Evolutionary conservation across 2,888 invertebrate species (phyloP).

Genomic region (Cremastobaeus sp.): DNA sequence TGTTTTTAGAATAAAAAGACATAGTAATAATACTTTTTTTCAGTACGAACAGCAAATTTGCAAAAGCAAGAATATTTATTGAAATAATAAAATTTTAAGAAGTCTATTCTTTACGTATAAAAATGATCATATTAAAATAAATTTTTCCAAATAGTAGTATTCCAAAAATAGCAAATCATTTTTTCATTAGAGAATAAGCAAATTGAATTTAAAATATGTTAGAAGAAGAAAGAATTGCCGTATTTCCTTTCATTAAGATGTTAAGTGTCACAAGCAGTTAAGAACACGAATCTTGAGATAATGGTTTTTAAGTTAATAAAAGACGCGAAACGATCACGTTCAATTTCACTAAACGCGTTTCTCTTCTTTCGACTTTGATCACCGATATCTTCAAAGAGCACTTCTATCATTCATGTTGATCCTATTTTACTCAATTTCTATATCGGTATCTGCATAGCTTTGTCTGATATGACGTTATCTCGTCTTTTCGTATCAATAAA

Average conservation of each 20-base stretch:
- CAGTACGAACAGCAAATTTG: too few species aligned
- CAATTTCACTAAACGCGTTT: constrained; percentile 55
- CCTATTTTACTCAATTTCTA: constrained; percentile 74
- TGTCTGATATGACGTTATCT: constrained; percentile 53
- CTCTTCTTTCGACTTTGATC: constrained; percentile 68
- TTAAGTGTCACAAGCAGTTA: constrained; percentile 35
- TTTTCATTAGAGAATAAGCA: constrained; percentile 13
- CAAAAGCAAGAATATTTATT: too few species aligned
- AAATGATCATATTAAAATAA: too few species aligned
- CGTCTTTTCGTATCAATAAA: constrained; percentile 45
- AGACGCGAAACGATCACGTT: constrained; percentile 51
- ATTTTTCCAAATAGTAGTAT: too few species aligned
- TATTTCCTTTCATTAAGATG: constrained; percentile 18
- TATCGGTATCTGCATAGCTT: constrained; percentile 69
- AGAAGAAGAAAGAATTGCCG: too few species aligned
- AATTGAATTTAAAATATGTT: background rate
- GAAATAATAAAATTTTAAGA: too few species aligned
- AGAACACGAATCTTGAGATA: constrained; percentile 35
- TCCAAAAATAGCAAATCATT: too few species aligned
- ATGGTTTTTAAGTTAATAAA: constrained; percentile 50
- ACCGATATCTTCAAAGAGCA: constrained; percentile 68
- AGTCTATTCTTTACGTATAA: too few species aligned
- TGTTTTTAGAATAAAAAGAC: too few species aligned
- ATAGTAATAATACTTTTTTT: too few species aligned
- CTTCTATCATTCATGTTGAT: constrained; percentile 73